Evolutionary conservation across 2,797 vertebrate species (phyloP), one percentile per base, ranked within the genome.

Genomic region (Odontamblyopus rebecca): DNA sequence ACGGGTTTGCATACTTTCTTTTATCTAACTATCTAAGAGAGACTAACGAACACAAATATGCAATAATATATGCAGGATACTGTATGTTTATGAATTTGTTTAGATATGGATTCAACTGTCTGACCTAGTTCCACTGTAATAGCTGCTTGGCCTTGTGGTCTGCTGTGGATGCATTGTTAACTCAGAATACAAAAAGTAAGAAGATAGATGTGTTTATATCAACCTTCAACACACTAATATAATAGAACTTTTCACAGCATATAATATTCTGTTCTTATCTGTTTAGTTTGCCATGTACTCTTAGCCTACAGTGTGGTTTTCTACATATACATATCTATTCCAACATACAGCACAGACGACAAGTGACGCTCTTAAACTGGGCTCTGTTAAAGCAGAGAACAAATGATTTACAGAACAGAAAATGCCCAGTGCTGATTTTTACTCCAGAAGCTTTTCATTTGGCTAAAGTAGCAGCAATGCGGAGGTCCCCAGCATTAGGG

Each of bases 341-440:
- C 80, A 81, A 67, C 73, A 79, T 79, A 80, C 82, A 81, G 78
- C 82, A 86, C 81, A 86, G 88, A 86, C 82, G 74, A 68, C 79
- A 78, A 59, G 84, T 79, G 80, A 77, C 85, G 83, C 73, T 72
- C 81, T 78, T 80, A 73, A 85, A 88, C 82, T 86, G 85, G 85
- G 80, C 79, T 81, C 82, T 85, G 72, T 83, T 68, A 62, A 73
- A 83, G 80, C 12, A 8, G 15, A 51, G 80, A 88, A 81, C 86
- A 85, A 82, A 83, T 89, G 86, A 91, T 92, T 89, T 87, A 87
- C 80, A 74, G 83, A 86, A 80, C 68, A 75, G 67, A 81, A 85
- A 79, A 88, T 83, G 75, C 89, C 69, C 68, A 26, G 61, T 67
- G 26, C 77, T 72, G 67, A 75, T 75, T 76, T 65, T 77, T 73